Evolutionary conservation across 2,113 vertebrate species (phyloP), one percentile per base, ranked within the genome.

Genomic region (Todiramphus saurophagus): DNA sequence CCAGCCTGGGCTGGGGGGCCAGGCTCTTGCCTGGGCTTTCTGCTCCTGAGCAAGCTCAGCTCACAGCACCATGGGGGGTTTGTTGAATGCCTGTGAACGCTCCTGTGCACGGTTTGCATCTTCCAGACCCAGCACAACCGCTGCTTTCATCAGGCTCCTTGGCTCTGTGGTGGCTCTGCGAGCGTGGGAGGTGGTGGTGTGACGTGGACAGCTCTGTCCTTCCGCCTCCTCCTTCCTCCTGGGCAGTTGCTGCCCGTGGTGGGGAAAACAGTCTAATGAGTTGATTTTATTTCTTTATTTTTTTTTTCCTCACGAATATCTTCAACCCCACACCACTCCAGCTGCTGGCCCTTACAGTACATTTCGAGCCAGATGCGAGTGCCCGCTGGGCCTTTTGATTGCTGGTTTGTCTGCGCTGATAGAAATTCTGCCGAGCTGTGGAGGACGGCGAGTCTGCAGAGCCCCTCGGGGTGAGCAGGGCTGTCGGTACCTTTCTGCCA

Each of bases 41-140:
- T 5, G 24, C 59, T 85, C 25, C 27, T 14, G 35, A 44, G 27
- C 20, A 64, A 16, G 13, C 7, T 7, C 37, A 33, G 19, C 43
- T 89, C 6, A 1, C 9, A 31, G 37, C 2, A 0, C 1, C 7
- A 20, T 4, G 20, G n/a, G 37, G 76, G 39, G 43, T 23, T 55
- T 44, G 15, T 2, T 31, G 2, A 23, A 7, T 46, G 43, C 21
- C 16, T 10, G 28, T 2, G 13, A 23, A 13, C 1, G 10, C 59
- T 37, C 55, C 59, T 24, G 16, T 48, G 48, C 44, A 20, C 11
- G 23, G 41, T 7, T 13, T 30, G 13, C 3, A 3, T 37, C 30
- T 33, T 23, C 51, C 41, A 72, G 9, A 21, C 5, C 30, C 27
- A 13, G 16, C 28, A 2, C n/a, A 4, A 0, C 0, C 7, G 3